phyloP scores from a whole-genome alignment of 2,113 vertebrate genomes.

The Heterotilapia buettikoferi region DNA sequence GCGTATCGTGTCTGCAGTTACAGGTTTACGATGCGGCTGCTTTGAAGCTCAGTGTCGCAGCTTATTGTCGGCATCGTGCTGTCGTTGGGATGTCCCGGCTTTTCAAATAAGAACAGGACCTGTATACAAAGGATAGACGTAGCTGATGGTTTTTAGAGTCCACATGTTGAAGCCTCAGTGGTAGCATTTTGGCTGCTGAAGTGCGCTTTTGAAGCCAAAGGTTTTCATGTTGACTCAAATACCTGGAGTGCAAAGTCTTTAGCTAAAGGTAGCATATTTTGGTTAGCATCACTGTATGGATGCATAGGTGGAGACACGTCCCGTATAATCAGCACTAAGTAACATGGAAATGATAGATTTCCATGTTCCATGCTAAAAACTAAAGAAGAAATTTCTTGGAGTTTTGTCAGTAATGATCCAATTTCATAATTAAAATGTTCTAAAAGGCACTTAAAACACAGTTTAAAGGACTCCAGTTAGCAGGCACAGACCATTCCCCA shows the following conservation, averaged over 20 bases:
- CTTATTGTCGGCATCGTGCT: not conserved
- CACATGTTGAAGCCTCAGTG: not conserved
- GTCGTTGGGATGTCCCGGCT: not conserved
- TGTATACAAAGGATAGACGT: not conserved
- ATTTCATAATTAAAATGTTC: not conserved
- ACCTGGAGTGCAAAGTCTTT: not conserved
- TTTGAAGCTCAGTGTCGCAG: rapidly evolving
- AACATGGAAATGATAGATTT: not conserved
- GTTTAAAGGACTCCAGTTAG: not conserved
- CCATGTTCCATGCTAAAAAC: not conserved
- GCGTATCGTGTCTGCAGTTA: not conserved
- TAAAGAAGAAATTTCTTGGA: not conserved
- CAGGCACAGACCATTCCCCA: not conserved
- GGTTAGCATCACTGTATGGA: not conserved
- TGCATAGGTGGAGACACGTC: not conserved
- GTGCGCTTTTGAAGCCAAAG: not conserved
- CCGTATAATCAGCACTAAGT: not conserved
- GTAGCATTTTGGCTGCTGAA: not conserved
- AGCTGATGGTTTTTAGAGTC: not conserved
- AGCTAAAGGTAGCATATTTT: rapidly evolving
- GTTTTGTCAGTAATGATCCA: not conserved
- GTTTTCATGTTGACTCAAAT: not conserved
- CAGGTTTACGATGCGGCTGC: rapidly evolving
- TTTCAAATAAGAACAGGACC: not conserved
- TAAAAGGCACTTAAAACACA: not conserved